Base-by-base conservation (phyloP, 2,797 vertebrate genomes). In the Myotis planiceps region DNA sequence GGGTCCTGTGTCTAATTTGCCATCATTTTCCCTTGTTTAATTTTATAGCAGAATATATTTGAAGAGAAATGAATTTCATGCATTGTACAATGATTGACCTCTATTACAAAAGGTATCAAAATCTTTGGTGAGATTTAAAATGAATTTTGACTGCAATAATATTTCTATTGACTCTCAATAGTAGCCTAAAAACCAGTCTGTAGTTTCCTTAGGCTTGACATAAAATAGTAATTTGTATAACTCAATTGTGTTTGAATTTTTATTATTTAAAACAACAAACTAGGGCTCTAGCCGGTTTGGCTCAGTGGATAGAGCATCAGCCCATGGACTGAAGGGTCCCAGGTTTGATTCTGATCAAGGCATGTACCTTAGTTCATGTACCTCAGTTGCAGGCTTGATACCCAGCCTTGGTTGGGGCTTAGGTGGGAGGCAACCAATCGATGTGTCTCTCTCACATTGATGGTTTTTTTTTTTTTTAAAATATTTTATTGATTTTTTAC, bases 101-200 rank as follows among this genome's bases (percentile, higher is more conserved):
- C 16, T 89, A 4, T 83, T 60, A 69, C 2, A 66, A 72, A 92
- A 90, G 83, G 9, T 60, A 25, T 58, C 68, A 5, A 42, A 39
- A 63, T 39, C 25, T 83, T 83, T 32, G n/a, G 23, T 95, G 88
- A 92, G 29, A 55, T 78, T 88, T 69, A 53, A 97, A 92, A 81
- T 88, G 53, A 78, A 37, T 88, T 90, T 95, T 65, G 29, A 84
- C 49, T 7, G 53, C 34, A 71, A 55, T 58, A 79, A 51, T 39
- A 75, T n/a, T 95, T 80, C 84, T 80, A 75, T 65, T 66, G 32
- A 80, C 39, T 96, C n/a, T 71, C 25, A 84, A 4, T 3, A 68
- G 34, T 78, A 76, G 45, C 15, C 32, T 84, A 63, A 88, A 94
- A 90, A 65, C 19, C 27, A 58, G 32, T 7, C 18, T 27, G 9